Conservation (phyloP, 2,113 vertebrate genomes). For the Nipponia nippon region DNA sequence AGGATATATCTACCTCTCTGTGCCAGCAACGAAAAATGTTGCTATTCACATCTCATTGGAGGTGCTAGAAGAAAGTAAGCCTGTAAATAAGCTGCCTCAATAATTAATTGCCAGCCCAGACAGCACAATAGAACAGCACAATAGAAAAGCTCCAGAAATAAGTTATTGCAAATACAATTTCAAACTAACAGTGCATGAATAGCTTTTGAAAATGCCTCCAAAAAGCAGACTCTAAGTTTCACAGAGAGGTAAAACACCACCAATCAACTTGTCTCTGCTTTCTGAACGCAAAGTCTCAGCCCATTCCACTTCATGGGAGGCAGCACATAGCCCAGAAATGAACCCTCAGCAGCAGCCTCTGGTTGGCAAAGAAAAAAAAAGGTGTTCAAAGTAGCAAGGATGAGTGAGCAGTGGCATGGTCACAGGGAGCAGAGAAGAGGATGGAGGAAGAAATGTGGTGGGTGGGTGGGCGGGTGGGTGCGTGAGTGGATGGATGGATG, state of each 20-base stretch:
- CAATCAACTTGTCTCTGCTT: neutral
- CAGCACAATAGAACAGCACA: neutral
- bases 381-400: neutral
- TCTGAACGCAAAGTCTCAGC: neutral
- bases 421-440: neutral
- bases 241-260: neutral
- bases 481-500: neutral
- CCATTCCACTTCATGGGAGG: neutral
- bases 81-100: constrained; percentile 46
- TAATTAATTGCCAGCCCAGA: constrained; percentile 37
- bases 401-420: neutral
- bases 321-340: neutral
- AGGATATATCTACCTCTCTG: neutral
- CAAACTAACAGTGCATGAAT: neutral
- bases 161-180: constrained; percentile 10
- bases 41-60: constrained; percentile 24
- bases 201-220: neutral
- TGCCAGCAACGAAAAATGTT: neutral
- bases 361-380: neutral
- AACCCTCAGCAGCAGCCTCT: neutral
- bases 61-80: constrained; percentile 18
- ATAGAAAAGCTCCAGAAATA: neutral
- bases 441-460: neutral
- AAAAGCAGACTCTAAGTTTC: neutral
- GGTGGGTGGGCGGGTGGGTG: neutral